Base-by-base conservation (phyloP, 1,140 invertebrate species). In the Cotesia typhae region DNA sequence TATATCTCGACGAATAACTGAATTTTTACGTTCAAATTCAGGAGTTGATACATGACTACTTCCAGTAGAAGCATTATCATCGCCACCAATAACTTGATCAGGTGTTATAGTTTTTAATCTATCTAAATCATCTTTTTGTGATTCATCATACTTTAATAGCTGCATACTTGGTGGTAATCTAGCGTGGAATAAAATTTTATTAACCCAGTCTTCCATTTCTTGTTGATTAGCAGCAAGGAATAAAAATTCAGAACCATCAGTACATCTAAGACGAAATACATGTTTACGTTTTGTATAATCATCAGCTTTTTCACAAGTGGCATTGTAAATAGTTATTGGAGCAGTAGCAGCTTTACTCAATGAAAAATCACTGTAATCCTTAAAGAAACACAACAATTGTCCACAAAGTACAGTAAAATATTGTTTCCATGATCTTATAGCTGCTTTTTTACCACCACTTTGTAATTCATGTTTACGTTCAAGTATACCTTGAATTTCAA, bases 381-480 rank as follows among this genome's bases (percentile, higher is more conserved):
- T 96, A 88, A 99, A 99, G 92, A 99, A 99, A 87, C 97, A 99
- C 28, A 99, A 87, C 71, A 99, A 85, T 83, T 99, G 97, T 0
- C 97, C 97, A 82, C 96, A 99, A 1, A 99, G 88, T 37, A 99
- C 97, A 3, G 95, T 96, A 83, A 98, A 98, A 85, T 95, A 97
- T 63, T 91, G 92, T 80, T 98, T 98, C 98, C 98, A 99, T 0
- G 96, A 97, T 4, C 98, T 88, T 9, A 98, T 95, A 0, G 96
- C 94, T 0, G 97, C 96, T 76, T 95, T 93, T 85, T 98, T 98
- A 3, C 96, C 96, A 14, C 96, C 96, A 72, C 92, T 92, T 75
- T 97, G 95, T 3, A 97, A 86, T 78, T 98, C 95, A 81, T 99
- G 97, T 85, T 99, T 99, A 36, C 98, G 89, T 74, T 99, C 98